A percentile compares a stretch with the other conserved stretches of the same genome.
Conservation (phyloP, 2,797 vertebrate species). For the Gymnoscopelus braueri region DNA sequence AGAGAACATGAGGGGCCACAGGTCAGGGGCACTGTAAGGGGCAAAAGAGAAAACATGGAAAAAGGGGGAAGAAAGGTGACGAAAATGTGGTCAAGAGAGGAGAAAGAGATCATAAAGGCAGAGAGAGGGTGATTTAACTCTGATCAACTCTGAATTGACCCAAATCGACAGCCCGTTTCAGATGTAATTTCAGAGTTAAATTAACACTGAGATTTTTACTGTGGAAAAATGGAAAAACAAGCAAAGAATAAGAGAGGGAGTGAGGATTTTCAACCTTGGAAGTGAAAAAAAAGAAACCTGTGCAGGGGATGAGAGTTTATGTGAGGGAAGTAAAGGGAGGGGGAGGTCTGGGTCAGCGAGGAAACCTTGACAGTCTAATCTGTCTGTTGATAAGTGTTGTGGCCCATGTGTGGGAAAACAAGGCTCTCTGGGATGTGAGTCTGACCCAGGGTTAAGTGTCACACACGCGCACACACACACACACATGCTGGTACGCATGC, state of each 20-base stretch:
- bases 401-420: constrained; percentile 64
- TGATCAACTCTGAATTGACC: too few species aligned
- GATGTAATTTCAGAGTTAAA: too few species aligned
- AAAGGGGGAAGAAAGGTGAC: not conserved
- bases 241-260: not conserved
- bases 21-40: not conserved
- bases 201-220: too few species aligned
- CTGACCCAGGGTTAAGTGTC: constrained; percentile 54
- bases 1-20: not conserved
- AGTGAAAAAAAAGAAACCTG: constrained; percentile 13
- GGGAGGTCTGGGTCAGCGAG: constrained; percentile 33
- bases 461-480: constrained; percentile 30
- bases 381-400: constrained; percentile 64
- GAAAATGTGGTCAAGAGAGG: not conserved
- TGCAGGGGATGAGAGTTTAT: constrained; percentile 28
- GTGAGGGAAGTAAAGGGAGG: constrained; percentile 4
- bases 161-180: too few species aligned
- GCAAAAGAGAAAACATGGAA: not conserved
- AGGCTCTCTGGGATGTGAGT: constrained; percentile 39
- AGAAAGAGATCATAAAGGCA: not conserved
- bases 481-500: constrained; percentile 31
- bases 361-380: constrained; percentile 60
- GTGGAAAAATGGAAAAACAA: not conserved
- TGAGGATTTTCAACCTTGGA: not conserved
- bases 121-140: not conserved